Percentiles rank a stretch among this genome's conserved stretches.
These are phyloP conservation scores for Melinaea marsaeus DNA, from an alignment of 2,888 invertebrate species.

Conservation along the genomic window DNA sequence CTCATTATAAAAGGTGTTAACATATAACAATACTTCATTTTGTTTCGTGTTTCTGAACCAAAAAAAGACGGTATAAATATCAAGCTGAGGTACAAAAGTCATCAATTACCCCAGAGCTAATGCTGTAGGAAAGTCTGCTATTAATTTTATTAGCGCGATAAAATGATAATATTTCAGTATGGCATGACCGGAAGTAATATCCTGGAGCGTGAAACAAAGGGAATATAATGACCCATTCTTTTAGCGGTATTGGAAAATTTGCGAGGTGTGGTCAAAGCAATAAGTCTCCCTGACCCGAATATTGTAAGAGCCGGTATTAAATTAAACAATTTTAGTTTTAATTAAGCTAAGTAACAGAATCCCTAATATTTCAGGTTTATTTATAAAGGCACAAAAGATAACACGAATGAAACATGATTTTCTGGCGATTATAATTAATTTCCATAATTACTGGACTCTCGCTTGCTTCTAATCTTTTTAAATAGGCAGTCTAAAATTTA, in stretches of 20 bases:
- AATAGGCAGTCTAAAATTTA: background rate
- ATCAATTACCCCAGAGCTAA: constrained; percentile 38
- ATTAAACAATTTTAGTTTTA: constrained; percentile 60
- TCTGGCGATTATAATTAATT: background rate
- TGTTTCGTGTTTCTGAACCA: background rate
- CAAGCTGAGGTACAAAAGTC: constrained; percentile 26
- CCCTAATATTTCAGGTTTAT: constrained; percentile 9
- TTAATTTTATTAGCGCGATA: constrained; percentile 50
- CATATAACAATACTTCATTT: background rate
- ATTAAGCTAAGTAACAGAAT: constrained; percentile 42
- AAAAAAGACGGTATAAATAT: constrained; percentile 16
- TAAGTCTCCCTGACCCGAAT: constrained; percentile 53
- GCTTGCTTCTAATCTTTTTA: background rate
- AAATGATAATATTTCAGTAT: constrained; percentile 68
- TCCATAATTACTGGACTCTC: constrained; percentile 2
- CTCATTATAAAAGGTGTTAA: background rate
- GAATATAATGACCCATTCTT: constrained; percentile 64
- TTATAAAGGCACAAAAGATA: constrained; percentile 3
- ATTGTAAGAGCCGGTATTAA: constrained; percentile 53
- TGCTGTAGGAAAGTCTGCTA: constrained; percentile 38
- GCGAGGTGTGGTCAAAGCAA: constrained; percentile 60
- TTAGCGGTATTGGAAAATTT: constrained; percentile 63
- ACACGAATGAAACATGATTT: constrained; percentile 11
- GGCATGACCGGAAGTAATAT: constrained; percentile 73
- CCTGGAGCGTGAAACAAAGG: constrained; percentile 61